Evolutionary conservation across 2,113 vertebrate genomes (phyloP).

Genomic region (Ophiodon elongatus): DNA sequence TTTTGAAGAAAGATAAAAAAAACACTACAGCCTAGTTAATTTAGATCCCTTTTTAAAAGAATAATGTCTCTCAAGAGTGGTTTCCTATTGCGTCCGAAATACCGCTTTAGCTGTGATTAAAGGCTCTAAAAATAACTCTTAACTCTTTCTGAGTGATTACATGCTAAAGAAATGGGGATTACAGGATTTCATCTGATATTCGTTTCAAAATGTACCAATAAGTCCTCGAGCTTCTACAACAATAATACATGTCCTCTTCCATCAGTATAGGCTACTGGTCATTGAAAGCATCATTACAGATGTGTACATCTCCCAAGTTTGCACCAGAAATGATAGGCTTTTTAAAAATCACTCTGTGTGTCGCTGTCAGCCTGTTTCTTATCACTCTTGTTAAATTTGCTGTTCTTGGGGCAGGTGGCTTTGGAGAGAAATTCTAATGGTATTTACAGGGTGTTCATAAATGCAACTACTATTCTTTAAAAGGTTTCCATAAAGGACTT

Average conservation of each 20-base stretch:
- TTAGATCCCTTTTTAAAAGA: not conserved
- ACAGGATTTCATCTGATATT: conserved; percentile 7
- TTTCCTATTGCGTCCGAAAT: not conserved
- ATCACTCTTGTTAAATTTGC: no score
- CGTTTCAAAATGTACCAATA: conserved; percentile 17
- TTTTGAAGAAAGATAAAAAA: not conserved
- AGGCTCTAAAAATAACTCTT: conserved; percentile 1
- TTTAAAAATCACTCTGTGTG: conserved; percentile 60
- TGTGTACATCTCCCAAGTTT: conserved; percentile 31
- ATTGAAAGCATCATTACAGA: conserved; percentile 39
- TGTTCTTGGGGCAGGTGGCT: no score
- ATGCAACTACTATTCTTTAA: conserved; percentile 42
- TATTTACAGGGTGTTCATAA: conserved; percentile 18
- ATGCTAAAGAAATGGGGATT: not conserved
- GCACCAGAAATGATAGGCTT: conserved; percentile 44
- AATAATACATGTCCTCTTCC: conserved; percentile 19
- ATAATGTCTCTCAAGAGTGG: not conserved
- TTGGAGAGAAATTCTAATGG: not conserved
- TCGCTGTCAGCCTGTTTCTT: no score
- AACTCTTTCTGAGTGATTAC: conserved; percentile 17
- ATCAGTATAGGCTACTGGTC: conserved; percentile 34
- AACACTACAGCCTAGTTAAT: not conserved
- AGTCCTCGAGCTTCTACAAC: conserved; percentile 18
- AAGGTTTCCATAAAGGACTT: conserved; percentile 28
- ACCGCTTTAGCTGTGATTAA: not conserved